Evolutionary conservation across 2,888 invertebrate genomes (phyloP), one percentile per base, ranked within the genome.

Genomic region (Micoletzkya japonica): DNA sequence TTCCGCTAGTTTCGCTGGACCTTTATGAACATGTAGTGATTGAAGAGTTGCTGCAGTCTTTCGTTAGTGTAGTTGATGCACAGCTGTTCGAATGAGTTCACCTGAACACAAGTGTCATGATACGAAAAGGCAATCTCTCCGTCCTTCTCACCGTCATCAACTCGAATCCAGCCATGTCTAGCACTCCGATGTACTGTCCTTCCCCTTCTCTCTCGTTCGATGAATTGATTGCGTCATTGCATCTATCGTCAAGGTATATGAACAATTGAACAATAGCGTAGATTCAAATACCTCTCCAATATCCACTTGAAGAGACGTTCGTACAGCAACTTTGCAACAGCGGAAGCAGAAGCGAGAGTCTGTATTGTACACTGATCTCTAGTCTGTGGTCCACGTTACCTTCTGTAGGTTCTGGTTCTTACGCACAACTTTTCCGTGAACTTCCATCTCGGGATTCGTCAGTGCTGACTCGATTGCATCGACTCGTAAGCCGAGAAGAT

Each of bases 391-490:
- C 28, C 72, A 26, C 39, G n/a, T 24, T 14, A 81, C 86, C 85
- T 88, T 88, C 70, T 86, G 86, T 74, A 86, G 81, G 77, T 86
- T 88, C 82, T 88, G 87, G 74, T 87, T 87, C 79, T 88, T 88
- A 72, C 86, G 86, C 59, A 88, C 88, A 71, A 82, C 83, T 72
- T 87, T 87, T 52, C 83, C 87, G 44, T 88, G 88, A 30, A 85
- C 81, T 80, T 87, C 87, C 70, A 88, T 87, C 76, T 86, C 87
- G 32, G 88, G 88, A 75, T 87, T 87, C 49, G 88, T 83, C 66
- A 88, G 79, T 70, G 86, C 86, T 78, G 87, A 87, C 61, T 87
- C 78, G 6, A 85, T 75, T 49, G 75, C 71, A 20, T 71, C 70
- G 24, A 75, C 71, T 30, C 74, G 77, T 52, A 85, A 70, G 67